phyloP scores from a whole-genome alignment of 2,888 invertebrate species.

The Drosophila parthenogenetica region DNA sequence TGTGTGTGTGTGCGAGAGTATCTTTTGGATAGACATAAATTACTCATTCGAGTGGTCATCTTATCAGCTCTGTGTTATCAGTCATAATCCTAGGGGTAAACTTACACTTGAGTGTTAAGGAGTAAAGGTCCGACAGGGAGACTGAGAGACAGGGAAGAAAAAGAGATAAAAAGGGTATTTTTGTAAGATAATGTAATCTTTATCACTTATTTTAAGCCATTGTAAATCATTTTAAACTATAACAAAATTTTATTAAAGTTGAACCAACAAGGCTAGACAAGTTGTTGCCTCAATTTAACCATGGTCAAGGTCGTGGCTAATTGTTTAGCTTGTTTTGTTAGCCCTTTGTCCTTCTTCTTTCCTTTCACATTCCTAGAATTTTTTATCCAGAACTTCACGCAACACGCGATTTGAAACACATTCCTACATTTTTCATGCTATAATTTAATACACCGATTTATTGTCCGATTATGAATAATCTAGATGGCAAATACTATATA shows the following conservation, averaged over 20 bases:
- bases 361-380: constrained; percentile 1
- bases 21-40: not conserved
- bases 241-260: not conserved
- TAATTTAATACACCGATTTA: constrained; percentile 42
- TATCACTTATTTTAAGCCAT: too few species aligned
- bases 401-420: constrained; percentile 31
- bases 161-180: not conserved
- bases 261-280: not conserved
- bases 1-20: not conserved
- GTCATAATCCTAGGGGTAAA: constrained; percentile 3
- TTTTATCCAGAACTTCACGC: not conserved
- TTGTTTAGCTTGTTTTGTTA: not conserved
- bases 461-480: constrained; percentile 21
- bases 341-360: not conserved
- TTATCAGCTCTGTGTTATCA: constrained; percentile 33
- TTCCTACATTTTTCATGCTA: constrained; percentile 21
- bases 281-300: not conserved
- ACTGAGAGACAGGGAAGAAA: not conserved
- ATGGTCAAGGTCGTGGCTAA: constrained; percentile 27
- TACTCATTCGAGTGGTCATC: constrained; percentile 5
- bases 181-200: constrained; percentile 1
- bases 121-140: not conserved
- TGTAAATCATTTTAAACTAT: not conserved
- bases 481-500: not conserved
- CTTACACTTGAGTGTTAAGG: constrained; percentile 8